Evolutionary conservation across 2,113 vertebrate genomes (phyloP), one percentile per base, ranked within the genome.

Genomic region (Lepidothrix coronata): DNA sequence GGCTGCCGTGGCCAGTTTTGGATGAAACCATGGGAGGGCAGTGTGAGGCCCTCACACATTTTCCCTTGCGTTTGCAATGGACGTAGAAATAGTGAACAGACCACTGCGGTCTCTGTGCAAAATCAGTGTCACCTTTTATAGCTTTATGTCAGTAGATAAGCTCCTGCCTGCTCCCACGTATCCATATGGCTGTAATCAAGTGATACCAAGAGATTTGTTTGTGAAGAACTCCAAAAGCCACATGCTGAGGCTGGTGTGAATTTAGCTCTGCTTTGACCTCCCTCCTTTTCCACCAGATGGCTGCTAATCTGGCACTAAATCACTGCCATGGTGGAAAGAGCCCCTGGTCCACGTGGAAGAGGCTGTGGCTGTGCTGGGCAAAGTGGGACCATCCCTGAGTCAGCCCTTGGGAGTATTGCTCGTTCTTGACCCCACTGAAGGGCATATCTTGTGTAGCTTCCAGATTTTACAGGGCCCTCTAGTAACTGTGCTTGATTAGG

Each of bases 101-200:
- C 12, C 85, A 16, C 30, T 41, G 48, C 12, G 54, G 65, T 58
- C 85, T 63, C 90, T 90, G 85, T 57, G 80, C 88, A 96, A 72
- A 71, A 90, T 97, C 95, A 95, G 63, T 86, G 85, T 75, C 93
- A 93, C 83, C 88, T 89, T 93, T 90, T 96, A 55, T 24, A 76
- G 90, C 48, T 93, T 31, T 70, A 2, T 83, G 39, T 89, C 73
- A 37, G 2, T 77, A 37, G 71, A 92, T 68, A 81, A 87, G 89
- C 52, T 93, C 89, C 78, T 31, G 57, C 82, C 37, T 89, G 78
- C 77, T 55, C 77, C 86, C 35, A 30, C 28, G 1, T 43, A 62
- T 55, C 93, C 96, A 95, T 96, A 57, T 84, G 88, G 95, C 93
- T 92, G 83, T 4, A 96, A 96, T 94, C 11, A 6, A 52, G 75